Percentiles rank a stretch among this genome's conserved stretches.
Conservation (phyloP, 2,888 invertebrate genomes). For the Drosophila crucigera region DNA sequence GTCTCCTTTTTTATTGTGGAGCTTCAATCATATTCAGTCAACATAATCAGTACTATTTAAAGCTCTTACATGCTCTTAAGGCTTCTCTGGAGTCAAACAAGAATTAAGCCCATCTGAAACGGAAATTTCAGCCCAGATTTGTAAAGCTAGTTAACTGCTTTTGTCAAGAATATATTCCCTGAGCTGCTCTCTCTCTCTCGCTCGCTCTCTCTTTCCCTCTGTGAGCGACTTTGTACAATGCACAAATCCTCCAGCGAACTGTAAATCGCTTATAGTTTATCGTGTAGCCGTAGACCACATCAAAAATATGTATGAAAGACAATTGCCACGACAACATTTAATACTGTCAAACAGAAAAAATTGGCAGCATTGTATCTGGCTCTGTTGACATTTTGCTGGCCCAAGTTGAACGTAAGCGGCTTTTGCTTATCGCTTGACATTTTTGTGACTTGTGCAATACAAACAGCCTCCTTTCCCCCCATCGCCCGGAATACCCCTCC, state of each 20-base stretch:
- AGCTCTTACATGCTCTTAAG: not conserved
- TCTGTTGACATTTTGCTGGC: slow-evolving; percentile 45
- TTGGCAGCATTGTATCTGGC: slow-evolving; percentile 50
- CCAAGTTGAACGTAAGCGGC: slow-evolving; percentile 67
- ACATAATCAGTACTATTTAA: not conserved
- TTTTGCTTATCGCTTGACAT: slow-evolving; percentile 72
- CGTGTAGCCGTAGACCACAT: slow-evolving; percentile 48
- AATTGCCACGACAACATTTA: slow-evolving; percentile 59
- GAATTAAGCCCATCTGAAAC: slow-evolving; percentile 14
- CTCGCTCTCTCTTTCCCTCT: not conserved
- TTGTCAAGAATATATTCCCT: not conserved
- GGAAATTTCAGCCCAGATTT: not conserved
- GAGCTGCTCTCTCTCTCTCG: not conserved
- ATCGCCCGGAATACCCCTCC: not conserved
- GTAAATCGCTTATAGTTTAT: slow-evolving; percentile 57
- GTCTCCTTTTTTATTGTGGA: not conserved
- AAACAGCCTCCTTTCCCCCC: not conserved
- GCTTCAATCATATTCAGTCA: not conserved
- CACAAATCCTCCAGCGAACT: slow-evolving; percentile 41
- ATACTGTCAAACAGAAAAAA: slow-evolving; percentile 59
- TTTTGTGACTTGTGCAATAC: slow-evolving; percentile 61
- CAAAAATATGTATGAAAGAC: slow-evolving; percentile 56
- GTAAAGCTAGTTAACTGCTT: not conserved
- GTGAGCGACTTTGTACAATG: slow-evolving; percentile 12
- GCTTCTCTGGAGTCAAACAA: not conserved